Evolutionary conservation across 2,113 vertebrate genomes (phyloP).

Genomic region (Lanius collurio): DNA sequence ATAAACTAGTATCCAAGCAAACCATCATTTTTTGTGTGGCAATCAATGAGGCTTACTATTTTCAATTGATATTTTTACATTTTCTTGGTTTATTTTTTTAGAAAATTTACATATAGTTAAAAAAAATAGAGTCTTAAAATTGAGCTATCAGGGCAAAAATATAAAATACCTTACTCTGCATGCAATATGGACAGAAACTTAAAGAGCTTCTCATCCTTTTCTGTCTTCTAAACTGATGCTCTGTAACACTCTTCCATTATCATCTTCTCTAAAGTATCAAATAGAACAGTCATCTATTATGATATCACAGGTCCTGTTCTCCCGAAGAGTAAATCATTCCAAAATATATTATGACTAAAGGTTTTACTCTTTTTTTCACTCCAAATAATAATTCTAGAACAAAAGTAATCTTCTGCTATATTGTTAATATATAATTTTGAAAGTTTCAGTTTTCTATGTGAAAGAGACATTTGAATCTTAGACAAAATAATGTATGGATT

Average conservation of each 20-base stretch:
- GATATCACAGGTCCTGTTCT: not conserved
- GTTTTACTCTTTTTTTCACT: not conserved
- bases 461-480: not conserved
- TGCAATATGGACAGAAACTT: not conserved
- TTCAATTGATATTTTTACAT: not conserved
- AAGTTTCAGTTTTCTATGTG: not conserved
- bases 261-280: not conserved
- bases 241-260: not conserved
- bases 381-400: not conserved
- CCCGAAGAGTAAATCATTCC: not conserved
- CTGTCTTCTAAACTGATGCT: not conserved
- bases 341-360: not conserved
- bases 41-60: not conserved
- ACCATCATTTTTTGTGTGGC: not conserved
- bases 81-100: not conserved
- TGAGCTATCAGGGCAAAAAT: not conserved
- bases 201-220: not conserved
- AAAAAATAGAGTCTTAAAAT: not conserved
- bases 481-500: not conserved
- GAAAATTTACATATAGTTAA: not conserved
- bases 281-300: not conserved
- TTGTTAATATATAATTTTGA: not conserved
- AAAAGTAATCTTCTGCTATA: not conserved
- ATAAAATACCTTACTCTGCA: not conserved
- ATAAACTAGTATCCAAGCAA: not conserved